These are phyloP conservation scores for Ophonus ardosiacus DNA, from an alignment of 2,888 invertebrate species.

Conservation along the genomic window DNA sequence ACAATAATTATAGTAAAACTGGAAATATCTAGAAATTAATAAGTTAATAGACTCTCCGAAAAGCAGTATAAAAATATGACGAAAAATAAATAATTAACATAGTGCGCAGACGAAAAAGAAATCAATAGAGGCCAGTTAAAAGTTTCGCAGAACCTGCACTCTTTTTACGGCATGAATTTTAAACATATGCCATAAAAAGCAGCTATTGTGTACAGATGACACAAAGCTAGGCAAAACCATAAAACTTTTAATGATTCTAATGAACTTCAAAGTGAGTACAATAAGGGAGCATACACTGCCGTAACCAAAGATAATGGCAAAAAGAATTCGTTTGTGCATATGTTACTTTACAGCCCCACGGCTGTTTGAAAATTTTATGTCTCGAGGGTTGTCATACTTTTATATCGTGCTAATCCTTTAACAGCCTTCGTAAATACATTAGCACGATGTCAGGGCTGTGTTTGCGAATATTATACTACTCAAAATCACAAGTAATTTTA, in stretches of 20 bases:
- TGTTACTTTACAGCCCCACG: background rate
- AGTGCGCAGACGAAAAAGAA: constrained; percentile 40
- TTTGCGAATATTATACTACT: background rate
- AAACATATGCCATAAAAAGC: constrained; percentile 53
- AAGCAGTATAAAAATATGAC: background rate
- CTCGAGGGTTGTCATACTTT: background rate
- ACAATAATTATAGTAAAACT: too few relatives aligned
- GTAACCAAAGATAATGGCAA: constrained; percentile 39
- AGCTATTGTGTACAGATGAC: constrained; percentile 56
- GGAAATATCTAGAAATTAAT: too few relatives aligned
- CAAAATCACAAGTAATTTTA: background rate
- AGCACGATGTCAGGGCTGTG: background rate
- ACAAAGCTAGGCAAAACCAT: constrained; percentile 48
- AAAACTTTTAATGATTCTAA: constrained; percentile 58
- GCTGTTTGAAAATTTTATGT: background rate
- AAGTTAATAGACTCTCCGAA: background rate
- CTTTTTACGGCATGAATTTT: constrained; percentile 54
- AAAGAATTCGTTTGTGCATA: constrained; percentile 27
- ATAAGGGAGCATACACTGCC: constrained; percentile 11
- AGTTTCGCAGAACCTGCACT: constrained; percentile 48
- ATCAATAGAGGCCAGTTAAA: constrained; percentile 39
- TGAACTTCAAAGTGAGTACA: constrained; percentile 49
- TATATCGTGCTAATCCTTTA: background rate
- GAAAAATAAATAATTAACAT: constrained; percentile 27
- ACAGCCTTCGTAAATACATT: background rate